Percentiles rank a stretch among this genome's conserved stretches.
These are phyloP conservation scores for Sebastes fasciatus DNA, from an alignment of 2,113 vertebrate genomes.

Conservation along the genomic window DNA sequence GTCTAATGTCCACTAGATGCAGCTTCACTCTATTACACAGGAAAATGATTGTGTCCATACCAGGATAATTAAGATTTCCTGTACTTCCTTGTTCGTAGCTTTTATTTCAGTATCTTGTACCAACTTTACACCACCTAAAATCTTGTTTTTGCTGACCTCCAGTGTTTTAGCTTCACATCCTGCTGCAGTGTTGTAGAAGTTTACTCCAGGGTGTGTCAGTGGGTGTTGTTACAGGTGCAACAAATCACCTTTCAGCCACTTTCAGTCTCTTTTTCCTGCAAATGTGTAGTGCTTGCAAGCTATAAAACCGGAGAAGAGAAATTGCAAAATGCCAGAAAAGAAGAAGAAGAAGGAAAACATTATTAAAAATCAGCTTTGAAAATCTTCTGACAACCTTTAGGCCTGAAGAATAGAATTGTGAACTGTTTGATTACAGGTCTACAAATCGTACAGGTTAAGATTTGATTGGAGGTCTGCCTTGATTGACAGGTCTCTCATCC, in stretches of 20 bases:
- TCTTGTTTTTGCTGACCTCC: not conserved
- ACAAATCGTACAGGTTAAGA: not conserved
- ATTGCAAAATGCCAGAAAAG: not conserved
- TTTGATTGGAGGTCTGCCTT: not conserved
- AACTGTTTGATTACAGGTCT: not conserved
- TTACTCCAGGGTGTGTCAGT: not conserved
- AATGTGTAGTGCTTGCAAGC: not conserved
- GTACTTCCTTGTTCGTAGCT: not conserved
- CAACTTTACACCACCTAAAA: not conserved
- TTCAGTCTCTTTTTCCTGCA: not conserved
- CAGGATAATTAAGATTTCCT: not conserved
- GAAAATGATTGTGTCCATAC: not conserved
- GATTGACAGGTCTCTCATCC: not conserved
- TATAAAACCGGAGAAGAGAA: not conserved
- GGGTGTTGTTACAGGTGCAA: not conserved
- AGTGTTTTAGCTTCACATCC: not conserved
- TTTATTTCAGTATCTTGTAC: not conserved
- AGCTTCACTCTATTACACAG: not conserved
- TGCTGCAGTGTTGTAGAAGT: not conserved
- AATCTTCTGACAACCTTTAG: not conserved
- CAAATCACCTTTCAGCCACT: not conserved
- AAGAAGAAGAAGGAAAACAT: not conserved
- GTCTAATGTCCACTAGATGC: not conserved
- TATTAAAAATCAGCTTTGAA: not conserved
- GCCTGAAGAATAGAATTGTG: not conserved